Evolutionary conservation across 2,797 vertebrate species (phyloP).

Genomic region (Halcyon smyrnensis): DNA sequence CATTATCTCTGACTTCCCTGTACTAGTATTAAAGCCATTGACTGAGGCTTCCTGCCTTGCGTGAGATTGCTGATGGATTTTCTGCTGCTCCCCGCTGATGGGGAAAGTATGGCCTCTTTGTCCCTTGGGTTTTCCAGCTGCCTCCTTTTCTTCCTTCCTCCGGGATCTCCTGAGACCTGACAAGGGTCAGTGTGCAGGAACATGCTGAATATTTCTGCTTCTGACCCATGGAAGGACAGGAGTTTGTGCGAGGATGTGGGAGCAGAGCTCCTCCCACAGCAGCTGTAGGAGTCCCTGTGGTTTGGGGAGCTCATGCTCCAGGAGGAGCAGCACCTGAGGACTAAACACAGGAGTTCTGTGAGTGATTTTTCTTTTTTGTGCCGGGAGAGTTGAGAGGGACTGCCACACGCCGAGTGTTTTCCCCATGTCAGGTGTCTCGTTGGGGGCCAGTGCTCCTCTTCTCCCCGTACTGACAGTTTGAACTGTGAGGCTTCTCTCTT

Average conservation of each 20-base stretch:
- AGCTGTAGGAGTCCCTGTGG: not conserved
- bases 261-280: not conserved
- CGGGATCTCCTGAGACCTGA: not conserved
- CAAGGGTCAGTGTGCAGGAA: not conserved
- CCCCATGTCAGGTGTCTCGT: fast-evolving
- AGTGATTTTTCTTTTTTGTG: not conserved
- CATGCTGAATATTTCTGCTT: not conserved
- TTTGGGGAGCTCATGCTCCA: not conserved
- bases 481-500: fast-evolving
- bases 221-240: not conserved
- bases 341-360: not conserved
- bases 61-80: not conserved
- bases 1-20: not conserved
- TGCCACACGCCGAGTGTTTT: not conserved
- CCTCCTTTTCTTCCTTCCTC: conserved; percentile 4
- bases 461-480: fast-evolving
- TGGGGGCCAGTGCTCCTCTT: not conserved
- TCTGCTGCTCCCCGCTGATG: not conserved
- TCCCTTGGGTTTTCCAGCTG: not conserved
- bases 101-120: not conserved
- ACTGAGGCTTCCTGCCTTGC: not conserved
- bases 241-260: not conserved
- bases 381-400: fast-evolving
- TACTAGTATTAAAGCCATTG: not conserved
- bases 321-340: not conserved